Conservation (phyloP, 2,888 invertebrate species). For the Lapara coniferarum region DNA sequence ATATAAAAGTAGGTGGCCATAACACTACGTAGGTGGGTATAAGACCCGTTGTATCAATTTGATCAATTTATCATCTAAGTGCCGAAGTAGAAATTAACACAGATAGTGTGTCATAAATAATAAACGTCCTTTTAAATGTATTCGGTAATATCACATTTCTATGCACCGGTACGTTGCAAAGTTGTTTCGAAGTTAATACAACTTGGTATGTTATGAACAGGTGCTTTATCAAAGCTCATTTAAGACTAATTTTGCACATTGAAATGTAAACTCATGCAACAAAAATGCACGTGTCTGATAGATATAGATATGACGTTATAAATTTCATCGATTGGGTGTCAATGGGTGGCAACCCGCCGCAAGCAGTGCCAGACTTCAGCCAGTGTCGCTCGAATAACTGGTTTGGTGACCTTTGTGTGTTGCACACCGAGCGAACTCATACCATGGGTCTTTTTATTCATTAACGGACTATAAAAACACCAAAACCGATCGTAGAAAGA, state of each 20-base stretch:
- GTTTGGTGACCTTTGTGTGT: constrained; percentile 76
- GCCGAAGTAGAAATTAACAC: constrained; percentile 12
- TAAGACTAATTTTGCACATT: background rate
- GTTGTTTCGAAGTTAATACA: background rate
- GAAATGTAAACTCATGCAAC: background rate
- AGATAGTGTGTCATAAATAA: constrained; percentile 11
- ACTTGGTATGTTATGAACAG: background rate
- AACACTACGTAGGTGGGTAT: constrained; percentile 20
- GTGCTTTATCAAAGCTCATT: background rate
- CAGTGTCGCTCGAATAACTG: constrained; percentile 71
- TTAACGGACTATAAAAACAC: constrained; percentile 38
- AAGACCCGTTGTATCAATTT: constrained; percentile 42
- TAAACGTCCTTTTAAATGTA: constrained; percentile 2
- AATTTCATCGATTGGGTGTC: constrained; percentile 28
- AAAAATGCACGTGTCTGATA: background rate
- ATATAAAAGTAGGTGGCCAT: constrained; percentile 44
- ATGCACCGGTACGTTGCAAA: background rate
- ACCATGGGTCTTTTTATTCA: constrained; percentile 50
- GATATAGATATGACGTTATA: constrained; percentile 8
- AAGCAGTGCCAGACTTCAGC: constrained; percentile 52
- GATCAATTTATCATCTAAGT: constrained; percentile 35
- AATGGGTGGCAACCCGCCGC: constrained; percentile 40
- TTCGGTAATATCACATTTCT: background rate
- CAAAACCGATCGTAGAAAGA: constrained; percentile 25
- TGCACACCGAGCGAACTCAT: constrained; percentile 58